Evolutionary conservation across 2,797 vertebrate species (phyloP), one percentile per base, ranked within the genome.

Genomic region (Meda fulgida): DNA sequence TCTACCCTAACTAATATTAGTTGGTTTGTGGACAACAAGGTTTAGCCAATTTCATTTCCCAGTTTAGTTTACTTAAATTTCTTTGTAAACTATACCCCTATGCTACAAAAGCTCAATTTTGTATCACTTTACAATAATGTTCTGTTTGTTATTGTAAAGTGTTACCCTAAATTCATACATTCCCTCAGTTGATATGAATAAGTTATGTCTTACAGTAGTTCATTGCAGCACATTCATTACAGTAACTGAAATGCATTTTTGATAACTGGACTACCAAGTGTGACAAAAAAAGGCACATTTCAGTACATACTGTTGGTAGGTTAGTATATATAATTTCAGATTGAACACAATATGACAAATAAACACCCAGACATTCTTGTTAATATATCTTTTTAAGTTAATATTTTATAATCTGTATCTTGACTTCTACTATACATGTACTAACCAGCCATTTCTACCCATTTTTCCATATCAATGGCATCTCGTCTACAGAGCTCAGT

Each of bases 401-500:
- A 73, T 51, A 31, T 18, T 48, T 51, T 13, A 7, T 19, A 76
- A 7, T 14, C 4, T 29, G n/a, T 31, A 19, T 34, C 19, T 23
- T 76, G n/a, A 36, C 21, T 18, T 77, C 11, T 58, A 58, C 26
- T 10, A 48, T 58, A 58, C 13, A 7, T 58, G 1, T 76, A 77
- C 53, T 43, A 66, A 80, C 7, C 19, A n/a, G 5, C 60, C 3
- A 10, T 48, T 23, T 55, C 31, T 53, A n/a, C 18, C 10, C 55
- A 23, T 73, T n/a, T 38, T 63, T 29, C 40, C 53, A n/a, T 14
- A 21, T 76, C 31, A 63, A 87, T 65, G 10, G 8, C 48, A 65
- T 84, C 34, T n/a, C 3, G 2, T 31, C 31, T 26, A 19, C 72
- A 97, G 96, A 89, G 80, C 55, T 91, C 93, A 6, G 95, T 96